Evolutionary conservation across 1,140 invertebrate genomes (phyloP).

Genomic region (Gonatopus flavifemur): DNA sequence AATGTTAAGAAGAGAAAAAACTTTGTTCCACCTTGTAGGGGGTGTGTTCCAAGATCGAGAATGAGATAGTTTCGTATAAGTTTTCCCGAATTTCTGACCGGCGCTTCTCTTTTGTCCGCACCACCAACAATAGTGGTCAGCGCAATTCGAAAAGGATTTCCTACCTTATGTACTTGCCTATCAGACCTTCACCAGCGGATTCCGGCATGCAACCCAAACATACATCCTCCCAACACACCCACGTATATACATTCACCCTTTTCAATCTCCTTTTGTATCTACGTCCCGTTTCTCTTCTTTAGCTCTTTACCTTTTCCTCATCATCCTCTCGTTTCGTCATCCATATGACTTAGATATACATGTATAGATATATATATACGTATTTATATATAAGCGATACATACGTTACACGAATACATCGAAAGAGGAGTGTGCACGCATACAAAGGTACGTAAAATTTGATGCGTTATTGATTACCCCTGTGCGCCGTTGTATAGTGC

Average conservation of each 20-base stretch:
- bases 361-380: too few species aligned
- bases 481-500: not conserved
- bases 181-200: not conserved
- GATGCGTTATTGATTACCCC: slow-evolving; percentile 22
- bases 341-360: slow-evolving; percentile 4
- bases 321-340: slow-evolving; percentile 14
- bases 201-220: not conserved
- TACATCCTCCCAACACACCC: not conserved
- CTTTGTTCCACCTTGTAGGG: slow-evolving; percentile 9
- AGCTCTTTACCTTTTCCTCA: slow-evolving; percentile 21
- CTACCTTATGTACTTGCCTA: slow-evolving; percentile 23
- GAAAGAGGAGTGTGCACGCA: not conserved
- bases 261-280: slow-evolving; percentile 17
- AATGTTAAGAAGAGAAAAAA: slow-evolving; percentile 15
- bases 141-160: slow-evolving; percentile 28
- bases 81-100: slow-evolving; percentile 32
- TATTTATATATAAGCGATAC: too few species aligned
- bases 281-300: slow-evolving; percentile 24
- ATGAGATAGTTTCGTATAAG: slow-evolving; percentile 8
- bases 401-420: too few species aligned
- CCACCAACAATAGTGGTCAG: slow-evolving; percentile 24
- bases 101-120: slow-evolving; percentile 6
- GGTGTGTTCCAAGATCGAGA: slow-evolving; percentile 15
- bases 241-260: slow-evolving; percentile 4
- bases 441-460: slow-evolving; percentile 15